These are phyloP conservation scores for Oryzias woworae DNA, from an alignment of 2,113 vertebrate species.

Conservation along the genomic window DNA sequence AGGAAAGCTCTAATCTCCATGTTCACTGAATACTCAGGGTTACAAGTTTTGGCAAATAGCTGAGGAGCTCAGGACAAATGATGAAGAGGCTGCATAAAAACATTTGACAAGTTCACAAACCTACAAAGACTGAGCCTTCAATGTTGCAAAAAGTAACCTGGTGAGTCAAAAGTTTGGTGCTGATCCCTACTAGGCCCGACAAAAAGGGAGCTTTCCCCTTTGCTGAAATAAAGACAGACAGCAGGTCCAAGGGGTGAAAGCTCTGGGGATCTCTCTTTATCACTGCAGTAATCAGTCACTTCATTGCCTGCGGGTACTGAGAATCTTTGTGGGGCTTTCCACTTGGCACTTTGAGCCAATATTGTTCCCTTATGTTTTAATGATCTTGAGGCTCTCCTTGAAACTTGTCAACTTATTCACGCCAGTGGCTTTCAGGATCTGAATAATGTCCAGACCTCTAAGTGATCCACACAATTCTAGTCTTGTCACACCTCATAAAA, in stretches of 20 bases:
- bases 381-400: conserved; percentile 8
- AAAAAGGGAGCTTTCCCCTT: conserved; percentile 56
- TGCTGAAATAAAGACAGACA: conserved; percentile 54
- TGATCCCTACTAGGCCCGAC: conserved; percentile 25
- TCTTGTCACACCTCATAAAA: background rate
- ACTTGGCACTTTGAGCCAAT: background rate
- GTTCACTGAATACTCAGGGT: conserved; percentile 31
- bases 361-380: background rate
- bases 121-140: conserved; percentile 19
- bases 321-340: conserved; percentile 1
- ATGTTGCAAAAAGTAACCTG: conserved; percentile 27
- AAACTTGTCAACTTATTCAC: conserved; percentile 8
- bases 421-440: conserved; percentile 12
- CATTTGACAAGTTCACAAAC: conserved; percentile 27
- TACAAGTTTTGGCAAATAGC: conserved; percentile 20
- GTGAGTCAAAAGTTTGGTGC: conserved; percentile 8
- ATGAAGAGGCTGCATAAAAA: conserved; percentile 13
- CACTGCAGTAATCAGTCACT: conserved; percentile 25
- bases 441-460: conserved; percentile 17
- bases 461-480: background rate
- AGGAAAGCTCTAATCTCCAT: conserved; percentile 29
- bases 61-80: background rate
- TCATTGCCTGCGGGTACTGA: conserved; percentile 5
- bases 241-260: conserved; percentile 10
- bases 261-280: conserved; percentile 31